phyloP scores from a whole-genome alignment of 2,113 vertebrate genomes.

The Phoxinus phoxinus region DNA sequence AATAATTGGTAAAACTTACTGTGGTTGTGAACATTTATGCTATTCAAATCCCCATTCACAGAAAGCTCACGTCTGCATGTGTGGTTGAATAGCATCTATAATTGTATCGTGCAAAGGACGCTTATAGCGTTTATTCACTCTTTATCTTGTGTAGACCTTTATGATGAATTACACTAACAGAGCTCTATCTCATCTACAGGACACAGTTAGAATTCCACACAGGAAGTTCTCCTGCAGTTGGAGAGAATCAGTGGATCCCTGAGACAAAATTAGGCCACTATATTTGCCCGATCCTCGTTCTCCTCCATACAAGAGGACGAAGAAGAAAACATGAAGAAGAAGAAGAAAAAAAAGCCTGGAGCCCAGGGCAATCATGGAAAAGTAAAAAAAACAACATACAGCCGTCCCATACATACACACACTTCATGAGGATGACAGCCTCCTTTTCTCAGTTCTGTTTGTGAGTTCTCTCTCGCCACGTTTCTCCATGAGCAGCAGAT shows the following conservation, averaged over 20 bases:
- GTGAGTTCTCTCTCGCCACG: conserved; percentile 55
- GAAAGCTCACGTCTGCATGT: conserved; percentile 13
- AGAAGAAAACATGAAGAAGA: conserved; percentile 7
- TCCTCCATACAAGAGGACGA: conserved; percentile 24
- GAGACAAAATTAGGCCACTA: conserved; percentile 44
- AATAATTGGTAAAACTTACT: conserved; percentile 26
- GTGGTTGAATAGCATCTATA: conserved; percentile 5
- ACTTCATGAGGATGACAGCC: conserved; percentile 50
- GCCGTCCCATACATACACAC: conserved; percentile 42
- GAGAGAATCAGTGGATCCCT: conserved; percentile 15
- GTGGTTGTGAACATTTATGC: conserved; percentile 14
- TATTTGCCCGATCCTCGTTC: conserved; percentile 43
- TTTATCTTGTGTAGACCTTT: not conserved
- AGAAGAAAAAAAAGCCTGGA: conserved; percentile 38
- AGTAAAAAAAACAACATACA: conserved; percentile 49
- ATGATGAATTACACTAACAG: conserved; percentile 35
- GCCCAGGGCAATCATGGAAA: conserved; percentile 46
- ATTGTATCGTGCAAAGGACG: conserved; percentile 6
- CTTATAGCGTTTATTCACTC: conserved; percentile 31
- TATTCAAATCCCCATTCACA: conserved; percentile 32
- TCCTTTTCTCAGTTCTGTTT: conserved; percentile 59
- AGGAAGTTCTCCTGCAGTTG: conserved; percentile 32
- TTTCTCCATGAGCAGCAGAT: conserved; percentile 60
- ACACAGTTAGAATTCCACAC: conserved; percentile 30
- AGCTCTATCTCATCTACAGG: conserved; percentile 35